Evolutionary conservation across 2,797 vertebrate genomes (phyloP), one percentile per base, ranked within the genome.

Genomic region (Acipenser oxyrinchus): DNA sequence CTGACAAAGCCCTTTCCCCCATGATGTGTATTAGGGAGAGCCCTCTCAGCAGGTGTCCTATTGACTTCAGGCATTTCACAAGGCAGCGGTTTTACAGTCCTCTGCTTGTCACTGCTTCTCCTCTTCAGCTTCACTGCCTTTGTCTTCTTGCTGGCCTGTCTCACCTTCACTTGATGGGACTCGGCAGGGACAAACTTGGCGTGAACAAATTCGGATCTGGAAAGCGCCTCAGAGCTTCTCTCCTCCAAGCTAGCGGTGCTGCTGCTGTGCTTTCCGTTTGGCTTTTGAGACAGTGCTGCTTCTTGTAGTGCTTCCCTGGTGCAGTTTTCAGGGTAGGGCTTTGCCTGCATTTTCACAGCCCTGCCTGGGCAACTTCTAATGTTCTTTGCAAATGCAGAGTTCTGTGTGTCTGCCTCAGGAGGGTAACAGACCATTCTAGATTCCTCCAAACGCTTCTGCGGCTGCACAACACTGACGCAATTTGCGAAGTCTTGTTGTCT

Each of bases 51-150:
- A 48, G 37, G 37, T 4, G 49, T 48, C 65, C 75, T 81, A 37
- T 70, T 52, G n/a, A 66, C 15, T 4, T 79, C 67, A n/a, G 50
- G 37, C 64, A 83, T 86, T 65, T 93, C 92, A 0, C 77, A 1
- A 0, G 70, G 78, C n/a, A 78, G 81, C 7, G 77, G 91, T 77
- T 82, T 90, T 6, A 69, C 65, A 0, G 73, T 62, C 57, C 87
- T 76, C 0, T 73, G 78, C 1, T 90, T 91, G 69, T 94, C 92
- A 0, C 80, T 81, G 70, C 77, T 82, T 75, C 83, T 92, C 67
- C 83, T 86, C 73, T 84, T 90, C 66, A 90, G 71, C 76, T 90
- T 95, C 65, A 89, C 65, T 0, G 91, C 79, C 79, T 91, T 94
- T 49, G 83, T 87, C 85, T 87, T 92, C 70, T 89, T 89, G 75